Evolutionary conservation across 2,797 vertebrate species (phyloP).

Genomic region (Gila robusta): DNA sequence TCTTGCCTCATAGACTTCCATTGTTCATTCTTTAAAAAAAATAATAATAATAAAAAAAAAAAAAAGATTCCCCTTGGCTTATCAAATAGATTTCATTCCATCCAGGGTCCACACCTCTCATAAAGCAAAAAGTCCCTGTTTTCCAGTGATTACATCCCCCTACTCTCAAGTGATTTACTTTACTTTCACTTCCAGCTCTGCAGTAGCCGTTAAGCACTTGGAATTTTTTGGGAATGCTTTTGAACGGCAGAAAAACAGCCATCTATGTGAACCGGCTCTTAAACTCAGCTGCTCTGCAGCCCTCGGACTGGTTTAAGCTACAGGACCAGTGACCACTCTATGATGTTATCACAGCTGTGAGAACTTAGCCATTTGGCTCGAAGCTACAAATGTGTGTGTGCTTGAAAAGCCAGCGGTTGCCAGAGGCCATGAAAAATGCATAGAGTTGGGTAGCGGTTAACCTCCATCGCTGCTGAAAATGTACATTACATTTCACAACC

Average conservation of each 20-base stretch:
- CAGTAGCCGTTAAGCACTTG: background rate
- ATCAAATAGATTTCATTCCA: background rate
- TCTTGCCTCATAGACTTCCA: background rate
- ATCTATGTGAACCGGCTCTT: background rate
- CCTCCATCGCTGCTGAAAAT: conserved; percentile 13
- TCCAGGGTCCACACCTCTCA: conserved; percentile 1
- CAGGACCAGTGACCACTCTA: conserved; percentile 58
- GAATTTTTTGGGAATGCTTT: conserved; percentile 41
- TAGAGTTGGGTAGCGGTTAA: conserved; percentile 33
- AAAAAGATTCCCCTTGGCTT: too few relatives aligned
- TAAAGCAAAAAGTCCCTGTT: conserved; percentile 4
- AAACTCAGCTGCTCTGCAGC: conserved; percentile 1
- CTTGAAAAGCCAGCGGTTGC: conserved; percentile 24
- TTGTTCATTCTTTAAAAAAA: background rate
- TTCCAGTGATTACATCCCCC: background rate
- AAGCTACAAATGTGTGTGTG: background rate
- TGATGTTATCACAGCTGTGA: conserved; percentile 82
- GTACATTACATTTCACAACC: background rate
- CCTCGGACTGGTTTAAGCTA: conserved; percentile 48
- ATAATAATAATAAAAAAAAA: too few relatives aligned
- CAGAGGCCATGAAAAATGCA: conserved; percentile 48
- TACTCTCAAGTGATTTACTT: background rate
- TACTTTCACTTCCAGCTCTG: conserved; percentile 17
- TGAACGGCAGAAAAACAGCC: conserved; percentile 1
- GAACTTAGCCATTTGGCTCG: conserved; percentile 75